Evolutionary conservation across 2,113 vertebrate species (phyloP).

Genomic region (Hypomesus transpacificus): DNA sequence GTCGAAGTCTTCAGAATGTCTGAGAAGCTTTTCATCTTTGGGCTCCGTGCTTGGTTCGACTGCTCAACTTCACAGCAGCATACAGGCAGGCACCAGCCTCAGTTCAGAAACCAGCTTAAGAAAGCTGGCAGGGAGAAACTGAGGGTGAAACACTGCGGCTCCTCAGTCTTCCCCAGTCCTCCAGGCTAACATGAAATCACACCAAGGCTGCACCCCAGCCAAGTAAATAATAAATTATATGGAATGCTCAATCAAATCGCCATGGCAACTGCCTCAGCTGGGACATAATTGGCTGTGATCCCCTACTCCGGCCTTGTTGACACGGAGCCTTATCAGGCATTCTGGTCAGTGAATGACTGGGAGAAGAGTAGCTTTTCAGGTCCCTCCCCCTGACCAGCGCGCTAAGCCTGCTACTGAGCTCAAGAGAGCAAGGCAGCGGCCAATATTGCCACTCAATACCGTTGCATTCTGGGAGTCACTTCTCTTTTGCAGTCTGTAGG

Average conservation of each 20-base stretch:
- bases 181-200: constrained; percentile 77
- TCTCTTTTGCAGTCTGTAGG: constrained; percentile 41
- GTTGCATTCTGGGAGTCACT: constrained; percentile 55
- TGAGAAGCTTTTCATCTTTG: constrained; percentile 59
- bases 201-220: constrained; percentile 71
- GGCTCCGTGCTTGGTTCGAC: constrained; percentile 55
- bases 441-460: constrained; percentile 46
- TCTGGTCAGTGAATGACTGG: constrained; percentile 82
- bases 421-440: constrained; percentile 60
- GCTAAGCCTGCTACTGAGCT: constrained; percentile 70
- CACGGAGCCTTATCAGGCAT: constrained; percentile 81
- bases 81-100: constrained; percentile 62
- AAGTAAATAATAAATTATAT: constrained; percentile 83
- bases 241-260: constrained; percentile 78
- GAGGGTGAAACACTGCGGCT: neutral
- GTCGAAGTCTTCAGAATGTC: constrained; percentile 46
- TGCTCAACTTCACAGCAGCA: constrained; percentile 55
- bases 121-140: constrained; percentile 12
- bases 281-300: constrained; percentile 83
- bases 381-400: constrained; percentile 73
- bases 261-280: constrained; percentile 81
- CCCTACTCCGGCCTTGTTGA: constrained; percentile 79
- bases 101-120: constrained; percentile 43
- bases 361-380: constrained; percentile 77
- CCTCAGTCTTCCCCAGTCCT: constrained; percentile 37